Conservation (phyloP, 2,888 invertebrate genomes). For the Mayetiola destructor region DNA sequence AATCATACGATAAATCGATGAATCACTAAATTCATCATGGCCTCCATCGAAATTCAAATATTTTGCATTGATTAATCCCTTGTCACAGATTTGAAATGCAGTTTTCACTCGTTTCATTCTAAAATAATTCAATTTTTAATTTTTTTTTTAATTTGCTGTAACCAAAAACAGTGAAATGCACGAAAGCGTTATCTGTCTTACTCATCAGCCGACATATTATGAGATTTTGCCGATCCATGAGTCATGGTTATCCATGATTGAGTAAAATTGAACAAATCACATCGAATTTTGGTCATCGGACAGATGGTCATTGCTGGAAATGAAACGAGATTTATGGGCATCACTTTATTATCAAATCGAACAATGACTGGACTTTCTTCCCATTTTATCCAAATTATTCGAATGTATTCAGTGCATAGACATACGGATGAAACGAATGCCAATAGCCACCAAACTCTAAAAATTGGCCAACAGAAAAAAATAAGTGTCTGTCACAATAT, state of each 20-base stretch:
- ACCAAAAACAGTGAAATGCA: not conserved
- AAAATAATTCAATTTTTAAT: not conserved
- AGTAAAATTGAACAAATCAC: not conserved
- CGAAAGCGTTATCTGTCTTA: too few relatives aligned
- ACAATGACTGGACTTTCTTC: not conserved
- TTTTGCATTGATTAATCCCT: conserved; percentile 32
- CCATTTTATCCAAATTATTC: not conserved
- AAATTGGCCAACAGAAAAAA: too few relatives aligned
- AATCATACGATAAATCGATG: not conserved
- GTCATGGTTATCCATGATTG: not conserved
- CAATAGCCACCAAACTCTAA: too few relatives aligned
- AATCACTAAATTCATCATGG: not conserved
- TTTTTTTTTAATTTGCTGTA: not conserved
- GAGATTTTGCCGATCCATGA: not conserved
- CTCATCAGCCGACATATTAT: not conserved
- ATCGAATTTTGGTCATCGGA: conserved; percentile 33
- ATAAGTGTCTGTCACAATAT: too few relatives aligned
- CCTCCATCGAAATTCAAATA: not conserved
- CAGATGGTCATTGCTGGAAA: conserved; percentile 44
- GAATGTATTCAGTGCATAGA: too few relatives aligned
- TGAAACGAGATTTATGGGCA: conserved; percentile 32
- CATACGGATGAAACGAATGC: too few relatives aligned
- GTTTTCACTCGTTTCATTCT: not conserved
- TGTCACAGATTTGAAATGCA: conserved; percentile 30
- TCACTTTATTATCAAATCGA: not conserved